A percentile compares a stretch with the other conserved stretches of the same genome.
phyloP scores from a whole-genome alignment of 1,140 invertebrate genomes.

The Whitmania pigra region DNA sequence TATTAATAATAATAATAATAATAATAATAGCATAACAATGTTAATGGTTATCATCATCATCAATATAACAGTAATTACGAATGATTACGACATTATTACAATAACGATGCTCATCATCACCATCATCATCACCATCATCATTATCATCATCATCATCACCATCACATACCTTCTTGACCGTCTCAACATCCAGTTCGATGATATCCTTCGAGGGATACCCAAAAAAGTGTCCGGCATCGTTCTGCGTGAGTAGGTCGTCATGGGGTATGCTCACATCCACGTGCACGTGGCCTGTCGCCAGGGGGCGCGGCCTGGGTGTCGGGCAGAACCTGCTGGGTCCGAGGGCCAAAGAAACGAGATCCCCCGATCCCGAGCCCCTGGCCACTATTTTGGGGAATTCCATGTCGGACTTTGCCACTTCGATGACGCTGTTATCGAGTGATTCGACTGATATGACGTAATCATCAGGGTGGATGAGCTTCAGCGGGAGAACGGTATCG shows the following conservation, averaged over 20 bases:
- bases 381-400: not conserved
- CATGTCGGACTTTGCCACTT: not conserved
- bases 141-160: not conserved
- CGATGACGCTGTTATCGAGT: not conserved
- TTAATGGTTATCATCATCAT: no score
- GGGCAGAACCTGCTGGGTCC: not conserved
- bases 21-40: no score
- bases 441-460: not conserved
- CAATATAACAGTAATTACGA: no score
- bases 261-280: not conserved
- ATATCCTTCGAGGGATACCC: not conserved
- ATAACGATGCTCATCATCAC: not conserved
- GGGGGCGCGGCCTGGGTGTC: not conserved
- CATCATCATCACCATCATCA: not conserved
- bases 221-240: not conserved
- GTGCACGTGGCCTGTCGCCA: conserved; percentile 1
- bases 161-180: not conserved
- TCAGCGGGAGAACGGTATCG: not conserved
- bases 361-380: not conserved
- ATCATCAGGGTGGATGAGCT: not conserved
- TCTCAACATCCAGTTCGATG: conserved; percentile 2
- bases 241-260: not conserved
- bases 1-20: no score
- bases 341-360: not conserved
- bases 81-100: not conserved